Evolutionary conservation across 1,140 invertebrate genomes (phyloP).

Genomic region (Littorina saxatilis): DNA sequence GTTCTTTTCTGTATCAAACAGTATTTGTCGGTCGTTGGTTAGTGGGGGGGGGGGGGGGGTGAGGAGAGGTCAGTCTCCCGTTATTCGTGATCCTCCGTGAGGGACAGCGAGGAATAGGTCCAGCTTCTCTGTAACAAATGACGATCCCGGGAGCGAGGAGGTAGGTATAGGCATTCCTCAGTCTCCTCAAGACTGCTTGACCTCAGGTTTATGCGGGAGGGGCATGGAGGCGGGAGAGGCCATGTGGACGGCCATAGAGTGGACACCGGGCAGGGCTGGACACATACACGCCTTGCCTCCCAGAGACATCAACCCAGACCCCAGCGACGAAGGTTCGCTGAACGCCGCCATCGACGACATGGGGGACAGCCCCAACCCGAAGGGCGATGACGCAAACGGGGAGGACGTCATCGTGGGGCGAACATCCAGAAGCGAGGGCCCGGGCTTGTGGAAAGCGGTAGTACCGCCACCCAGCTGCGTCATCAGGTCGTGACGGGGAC

Average conservation of each 20-base stretch:
- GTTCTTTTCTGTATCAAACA: too few species aligned
- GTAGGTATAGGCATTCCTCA: too few species aligned
- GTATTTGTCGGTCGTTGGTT: too few species aligned
- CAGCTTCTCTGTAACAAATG: too few species aligned
- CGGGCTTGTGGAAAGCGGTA: slow-evolving; percentile 2
- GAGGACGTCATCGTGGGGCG: slow-evolving; percentile 13
- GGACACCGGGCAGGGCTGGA: slow-evolving; percentile 10
- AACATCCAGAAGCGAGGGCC: slow-evolving; percentile 16
- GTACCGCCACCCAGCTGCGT: background rate
- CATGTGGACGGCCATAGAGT: background rate
- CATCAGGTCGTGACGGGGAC: background rate
- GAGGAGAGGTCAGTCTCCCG: too few species aligned
- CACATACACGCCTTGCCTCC: slow-evolving; percentile 21
- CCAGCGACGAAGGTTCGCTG: background rate
- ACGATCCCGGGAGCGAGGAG: too few species aligned
- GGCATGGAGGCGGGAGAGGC: background rate
- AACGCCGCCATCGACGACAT: background rate
- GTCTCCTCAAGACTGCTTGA: slow-evolving; percentile 14
- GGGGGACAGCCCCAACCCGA: background rate
- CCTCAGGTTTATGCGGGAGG: slow-evolving; percentile 22
- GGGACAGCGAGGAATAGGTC: too few species aligned
- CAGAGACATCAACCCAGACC: too few species aligned
- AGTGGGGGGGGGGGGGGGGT: too few species aligned
- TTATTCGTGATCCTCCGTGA: too few species aligned
- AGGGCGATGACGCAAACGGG: background rate